These are phyloP conservation scores for Fregetta grallaria DNA, from an alignment of 2,113 vertebrate species.

Conservation along the genomic window DNA sequence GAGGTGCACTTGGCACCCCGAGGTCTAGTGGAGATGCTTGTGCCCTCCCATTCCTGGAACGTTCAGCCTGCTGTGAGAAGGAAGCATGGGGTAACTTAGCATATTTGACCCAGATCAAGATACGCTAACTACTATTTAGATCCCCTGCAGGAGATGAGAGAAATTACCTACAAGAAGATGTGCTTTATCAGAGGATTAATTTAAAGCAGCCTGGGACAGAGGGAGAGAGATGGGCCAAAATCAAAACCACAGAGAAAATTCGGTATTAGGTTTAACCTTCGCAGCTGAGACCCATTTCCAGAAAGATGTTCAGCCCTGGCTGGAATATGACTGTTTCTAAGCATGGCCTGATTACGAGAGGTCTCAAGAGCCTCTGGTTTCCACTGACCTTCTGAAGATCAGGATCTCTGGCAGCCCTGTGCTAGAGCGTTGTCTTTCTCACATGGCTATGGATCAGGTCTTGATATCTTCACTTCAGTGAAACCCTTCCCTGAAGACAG, in stretches of 20 bases:
- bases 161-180: not conserved
- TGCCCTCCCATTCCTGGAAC: not conserved
- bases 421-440: not conserved
- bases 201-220: not conserved
- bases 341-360: not conserved
- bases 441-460: constrained; percentile 6
- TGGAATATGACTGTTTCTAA: constrained; percentile 7
- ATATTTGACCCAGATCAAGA: not conserved
- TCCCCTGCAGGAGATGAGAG: not conserved
- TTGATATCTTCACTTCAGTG: constrained; percentile 8
- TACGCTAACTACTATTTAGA: not conserved
- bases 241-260: not conserved
- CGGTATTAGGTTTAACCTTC: not conserved
- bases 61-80: not conserved
- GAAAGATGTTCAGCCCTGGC: constrained; percentile 44
- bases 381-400: constrained; percentile 32
- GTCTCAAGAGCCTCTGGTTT: constrained; percentile 38
- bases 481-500: constrained; percentile 42
- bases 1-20: not conserved
- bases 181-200: not conserved
- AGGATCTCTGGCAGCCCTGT: constrained; percentile 42
- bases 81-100: not conserved
- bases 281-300: constrained; percentile 60
- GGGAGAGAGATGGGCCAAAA: constrained; percentile 4
- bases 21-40: not conserved